A percentile compares a stretch with the other conserved stretches of the same genome.
phyloP scores from a whole-genome alignment of 2,113 vertebrate genomes.

The Dryoscopus gambensis region DNA sequence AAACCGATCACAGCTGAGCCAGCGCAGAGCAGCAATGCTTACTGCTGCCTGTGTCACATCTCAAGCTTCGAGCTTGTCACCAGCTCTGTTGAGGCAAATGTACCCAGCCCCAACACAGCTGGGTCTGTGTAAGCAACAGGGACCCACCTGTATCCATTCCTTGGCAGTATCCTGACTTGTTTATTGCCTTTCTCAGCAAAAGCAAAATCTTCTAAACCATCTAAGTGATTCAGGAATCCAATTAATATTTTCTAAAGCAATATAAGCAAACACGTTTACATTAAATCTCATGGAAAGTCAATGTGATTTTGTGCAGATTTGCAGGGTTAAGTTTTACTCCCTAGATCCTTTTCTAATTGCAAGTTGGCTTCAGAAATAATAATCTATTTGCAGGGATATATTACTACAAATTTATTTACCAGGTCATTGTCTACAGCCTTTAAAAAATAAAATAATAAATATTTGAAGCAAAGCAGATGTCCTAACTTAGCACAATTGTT shows the following conservation, averaged over 20 bases:
- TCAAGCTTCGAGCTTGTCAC: not conserved
- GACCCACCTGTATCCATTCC: not conserved
- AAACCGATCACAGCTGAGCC: not conserved
- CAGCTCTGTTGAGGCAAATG: not conserved
- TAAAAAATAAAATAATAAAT: not conserved
- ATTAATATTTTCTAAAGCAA: slow-evolving; percentile 13
- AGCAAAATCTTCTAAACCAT: not conserved
- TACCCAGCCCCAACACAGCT: not conserved
- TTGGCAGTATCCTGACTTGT: not conserved
- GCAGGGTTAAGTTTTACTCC: not conserved
- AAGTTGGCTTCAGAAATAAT: not conserved
- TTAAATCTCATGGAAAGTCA: not conserved
- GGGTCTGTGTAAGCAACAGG: not conserved
- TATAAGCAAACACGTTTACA: not conserved
- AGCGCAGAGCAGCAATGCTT: not conserved
- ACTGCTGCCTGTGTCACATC: not conserved
- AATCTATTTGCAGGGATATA: not conserved
- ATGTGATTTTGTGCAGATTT: not conserved
- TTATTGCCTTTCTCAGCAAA: not conserved
- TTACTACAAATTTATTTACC: not conserved
- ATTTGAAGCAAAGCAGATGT: slow-evolving; percentile 3
- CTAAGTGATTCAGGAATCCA: not conserved
- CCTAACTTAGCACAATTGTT: not conserved
- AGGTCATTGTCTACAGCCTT: not conserved
- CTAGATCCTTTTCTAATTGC: not conserved